Evolutionary conservation across 2,113 vertebrate species (phyloP).

Genomic region (Crotalus viridis): DNA sequence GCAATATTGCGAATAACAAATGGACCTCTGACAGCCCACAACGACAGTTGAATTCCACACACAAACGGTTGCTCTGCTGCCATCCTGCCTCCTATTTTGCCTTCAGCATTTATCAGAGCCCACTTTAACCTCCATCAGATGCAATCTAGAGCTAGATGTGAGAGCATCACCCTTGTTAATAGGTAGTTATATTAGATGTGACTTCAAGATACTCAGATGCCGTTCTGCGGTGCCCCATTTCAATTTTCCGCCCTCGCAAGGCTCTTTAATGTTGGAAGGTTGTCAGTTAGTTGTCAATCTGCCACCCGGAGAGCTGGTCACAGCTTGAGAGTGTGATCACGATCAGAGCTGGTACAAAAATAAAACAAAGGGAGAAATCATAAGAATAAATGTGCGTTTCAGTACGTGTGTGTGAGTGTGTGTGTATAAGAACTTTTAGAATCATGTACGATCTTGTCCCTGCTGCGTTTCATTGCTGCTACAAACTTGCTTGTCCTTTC

Average conservation of each 20-base stretch:
- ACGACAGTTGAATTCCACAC: slow-evolving; percentile 42
- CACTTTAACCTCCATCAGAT: slow-evolving; percentile 30
- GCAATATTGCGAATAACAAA: slow-evolving; percentile 43
- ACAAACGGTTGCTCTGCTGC: slow-evolving; percentile 22
- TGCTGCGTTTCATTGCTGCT: neutral
- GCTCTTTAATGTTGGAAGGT: slow-evolving; percentile 16
- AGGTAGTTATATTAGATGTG: neutral
- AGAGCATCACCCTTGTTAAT: neutral
- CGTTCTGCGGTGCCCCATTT: neutral
- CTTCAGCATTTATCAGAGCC: neutral
- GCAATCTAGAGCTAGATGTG: neutral
- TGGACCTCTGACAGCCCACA: neutral
- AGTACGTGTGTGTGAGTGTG: too few relatives aligned
- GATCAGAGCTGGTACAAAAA: neutral
- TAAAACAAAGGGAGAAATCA: neutral
- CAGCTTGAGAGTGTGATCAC: slow-evolving; percentile 1
- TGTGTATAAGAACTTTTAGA: slow-evolving; percentile 25
- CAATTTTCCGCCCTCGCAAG: slow-evolving; percentile 29
- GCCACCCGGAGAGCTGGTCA: slow-evolving; percentile 11
- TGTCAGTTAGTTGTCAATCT: slow-evolving; percentile 47
- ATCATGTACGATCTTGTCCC: neutral
- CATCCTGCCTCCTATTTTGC: neutral
- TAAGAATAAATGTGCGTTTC: neutral
- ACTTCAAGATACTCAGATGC: neutral
- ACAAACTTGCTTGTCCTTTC: neutral